Conservation (phyloP, 1,140 invertebrate genomes). For the Brachionus plicatilis region DNA sequence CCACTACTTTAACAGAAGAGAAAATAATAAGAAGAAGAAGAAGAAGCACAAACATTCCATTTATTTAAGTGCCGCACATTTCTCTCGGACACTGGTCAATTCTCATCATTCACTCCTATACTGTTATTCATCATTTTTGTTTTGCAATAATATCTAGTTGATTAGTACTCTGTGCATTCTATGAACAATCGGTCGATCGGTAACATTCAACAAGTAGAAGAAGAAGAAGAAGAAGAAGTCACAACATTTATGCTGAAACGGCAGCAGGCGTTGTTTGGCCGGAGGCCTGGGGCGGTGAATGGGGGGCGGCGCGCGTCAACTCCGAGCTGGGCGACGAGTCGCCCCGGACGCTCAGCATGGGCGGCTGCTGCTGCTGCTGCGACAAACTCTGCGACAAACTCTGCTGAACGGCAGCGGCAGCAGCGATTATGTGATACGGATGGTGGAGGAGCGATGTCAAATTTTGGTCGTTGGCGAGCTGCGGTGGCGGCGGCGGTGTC, state of each 20-base stretch:
- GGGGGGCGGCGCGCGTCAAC: background rate
- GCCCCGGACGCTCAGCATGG: background rate
- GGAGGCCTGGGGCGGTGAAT: background rate
- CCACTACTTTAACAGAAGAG: background rate
- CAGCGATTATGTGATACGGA: conserved; percentile 38
- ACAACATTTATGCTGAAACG: background rate
- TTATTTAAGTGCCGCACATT: background rate
- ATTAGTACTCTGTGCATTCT: background rate
- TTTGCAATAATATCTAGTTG: background rate
- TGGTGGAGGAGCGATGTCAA: conserved; percentile 10
- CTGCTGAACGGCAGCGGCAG: conserved; percentile 26
- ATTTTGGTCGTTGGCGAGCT: background rate
- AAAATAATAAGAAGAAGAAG: background rate
- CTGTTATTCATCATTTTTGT: background rate
- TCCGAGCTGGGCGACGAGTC: background rate
- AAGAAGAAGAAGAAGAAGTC: background rate
- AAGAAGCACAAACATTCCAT: background rate
- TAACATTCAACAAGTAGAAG: background rate
- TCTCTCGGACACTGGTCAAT: background rate
- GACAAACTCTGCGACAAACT: background rate
- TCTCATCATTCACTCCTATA: background rate
- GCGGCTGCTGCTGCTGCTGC: background rate
- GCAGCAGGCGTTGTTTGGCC: background rate
- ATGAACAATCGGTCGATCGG: background rate
- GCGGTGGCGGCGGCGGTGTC: background rate